These are phyloP conservation scores for Cygnus olor DNA, from an alignment of 2,797 vertebrate genomes.

Conservation along the genomic window DNA sequence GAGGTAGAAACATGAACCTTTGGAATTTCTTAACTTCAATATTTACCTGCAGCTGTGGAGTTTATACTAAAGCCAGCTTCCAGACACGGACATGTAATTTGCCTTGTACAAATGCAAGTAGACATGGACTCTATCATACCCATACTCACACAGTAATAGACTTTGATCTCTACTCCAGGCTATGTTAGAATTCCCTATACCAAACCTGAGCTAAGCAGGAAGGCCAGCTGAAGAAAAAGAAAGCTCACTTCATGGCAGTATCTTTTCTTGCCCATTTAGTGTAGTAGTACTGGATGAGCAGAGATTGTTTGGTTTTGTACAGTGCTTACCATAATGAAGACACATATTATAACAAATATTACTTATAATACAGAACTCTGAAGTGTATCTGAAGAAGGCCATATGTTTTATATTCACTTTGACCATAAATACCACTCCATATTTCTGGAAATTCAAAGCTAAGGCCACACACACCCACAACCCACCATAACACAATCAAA, in stretches of 20 bases:
- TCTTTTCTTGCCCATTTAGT: background rate
- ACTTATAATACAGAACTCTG: background rate
- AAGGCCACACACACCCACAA: background rate
- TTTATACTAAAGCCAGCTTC: background rate
- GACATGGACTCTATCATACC: background rate
- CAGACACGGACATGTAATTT: background rate
- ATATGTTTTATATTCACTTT: background rate
- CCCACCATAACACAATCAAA: background rate
- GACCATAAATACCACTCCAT: background rate
- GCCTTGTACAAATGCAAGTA: background rate
- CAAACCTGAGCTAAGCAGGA: background rate
- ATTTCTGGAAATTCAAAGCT: background rate
- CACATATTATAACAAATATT: background rate
- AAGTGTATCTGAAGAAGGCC: background rate
- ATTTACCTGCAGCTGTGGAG: background rate
- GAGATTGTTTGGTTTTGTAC: background rate
- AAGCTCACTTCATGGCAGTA: background rate
- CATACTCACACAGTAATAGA: background rate
- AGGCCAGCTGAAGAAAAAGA: background rate
- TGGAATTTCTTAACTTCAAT: background rate
- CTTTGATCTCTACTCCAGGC: background rate
- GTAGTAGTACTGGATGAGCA: fast-evolving
- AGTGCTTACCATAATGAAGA: background rate
- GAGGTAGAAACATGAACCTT: background rate
- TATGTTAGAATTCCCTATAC: background rate